These are phyloP conservation scores for Pemphigus obesinymphae DNA, from an alignment of 1,140 invertebrate species.

Conservation along the genomic window DNA sequence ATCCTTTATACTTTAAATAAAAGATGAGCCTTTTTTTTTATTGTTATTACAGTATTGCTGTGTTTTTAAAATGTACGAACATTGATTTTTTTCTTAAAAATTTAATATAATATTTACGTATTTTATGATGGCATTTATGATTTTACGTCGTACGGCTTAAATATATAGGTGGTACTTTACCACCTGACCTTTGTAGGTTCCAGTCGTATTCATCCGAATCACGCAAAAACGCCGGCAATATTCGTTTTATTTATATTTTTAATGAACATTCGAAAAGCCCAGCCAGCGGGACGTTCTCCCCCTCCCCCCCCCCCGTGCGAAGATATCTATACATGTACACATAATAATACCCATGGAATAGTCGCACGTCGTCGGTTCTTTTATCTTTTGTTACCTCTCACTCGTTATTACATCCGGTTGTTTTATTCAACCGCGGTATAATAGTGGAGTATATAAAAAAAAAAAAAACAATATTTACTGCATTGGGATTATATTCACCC, in stretches of 20 bases:
- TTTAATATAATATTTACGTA: too few relatives aligned
- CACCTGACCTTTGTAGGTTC: background rate
- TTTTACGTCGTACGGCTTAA: background rate
- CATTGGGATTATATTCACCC: background rate
- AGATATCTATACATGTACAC: too few relatives aligned
- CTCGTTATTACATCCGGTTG: conserved; percentile 34
- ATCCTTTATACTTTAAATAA: too few relatives aligned
- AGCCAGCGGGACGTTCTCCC: conserved; percentile 18
- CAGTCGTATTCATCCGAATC: background rate
- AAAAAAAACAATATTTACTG: conserved; percentile 7
- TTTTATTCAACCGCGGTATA: conserved; percentile 6
- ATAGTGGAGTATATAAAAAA: background rate
- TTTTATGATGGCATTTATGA: background rate
- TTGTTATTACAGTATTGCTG: too few relatives aligned
- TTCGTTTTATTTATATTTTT: conserved; percentile 36
- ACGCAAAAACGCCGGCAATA: background rate
- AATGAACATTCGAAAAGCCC: conserved; percentile 27
- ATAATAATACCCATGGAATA: too few relatives aligned
- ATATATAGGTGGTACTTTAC: background rate
- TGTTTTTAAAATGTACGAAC: too few relatives aligned
- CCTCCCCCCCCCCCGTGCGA: too few relatives aligned
- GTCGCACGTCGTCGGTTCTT: conserved; percentile 5
- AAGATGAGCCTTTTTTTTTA: too few relatives aligned
- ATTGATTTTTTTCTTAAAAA: too few relatives aligned
- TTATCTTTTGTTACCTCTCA: conserved; percentile 30